Evolutionary conservation across 1,140 invertebrate genomes (phyloP).

Genomic region (Penaeus indicus): DNA sequence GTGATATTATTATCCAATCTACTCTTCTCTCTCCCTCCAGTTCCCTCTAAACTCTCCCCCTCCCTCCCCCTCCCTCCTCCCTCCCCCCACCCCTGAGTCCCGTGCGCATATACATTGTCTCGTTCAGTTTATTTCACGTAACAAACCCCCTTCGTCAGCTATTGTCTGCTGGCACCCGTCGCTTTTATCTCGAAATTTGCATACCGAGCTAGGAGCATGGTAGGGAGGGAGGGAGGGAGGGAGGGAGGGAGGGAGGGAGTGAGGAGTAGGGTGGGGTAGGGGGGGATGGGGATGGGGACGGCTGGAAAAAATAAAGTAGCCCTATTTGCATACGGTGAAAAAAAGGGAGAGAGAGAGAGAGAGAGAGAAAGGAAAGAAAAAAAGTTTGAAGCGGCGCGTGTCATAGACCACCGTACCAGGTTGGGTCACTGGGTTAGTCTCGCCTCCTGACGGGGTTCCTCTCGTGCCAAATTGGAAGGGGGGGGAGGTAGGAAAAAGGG

Average conservation of each 20-base stretch:
- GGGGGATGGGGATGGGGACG: too few relatives aligned
- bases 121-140: conserved; percentile 24
- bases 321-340: background rate
- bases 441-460: too few relatives aligned
- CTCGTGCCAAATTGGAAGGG: too few relatives aligned
- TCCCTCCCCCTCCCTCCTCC: too few relatives aligned
- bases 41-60: too few relatives aligned
- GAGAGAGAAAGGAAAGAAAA: background rate
- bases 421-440: too few relatives aligned
- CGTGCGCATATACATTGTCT: background rate
- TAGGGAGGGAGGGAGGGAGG: background rate
- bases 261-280: background rate
- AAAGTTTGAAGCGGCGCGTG: background rate
- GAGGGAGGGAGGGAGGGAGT: too few relatives aligned
- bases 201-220: background rate
- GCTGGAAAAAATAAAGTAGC: background rate
- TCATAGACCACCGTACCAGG: too few relatives aligned
- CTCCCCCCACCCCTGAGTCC: too few relatives aligned
- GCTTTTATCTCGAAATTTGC: conserved; percentile 33
- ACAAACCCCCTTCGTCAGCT: background rate
- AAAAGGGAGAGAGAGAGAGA: background rate
- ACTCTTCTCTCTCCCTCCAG: too few relatives aligned
- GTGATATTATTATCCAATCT: too few relatives aligned
- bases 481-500: too few relatives aligned
- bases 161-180: conserved; percentile 20